Evolutionary conservation across 2,888 invertebrate genomes (phyloP).

Genomic region (Drosophila rubida): DNA sequence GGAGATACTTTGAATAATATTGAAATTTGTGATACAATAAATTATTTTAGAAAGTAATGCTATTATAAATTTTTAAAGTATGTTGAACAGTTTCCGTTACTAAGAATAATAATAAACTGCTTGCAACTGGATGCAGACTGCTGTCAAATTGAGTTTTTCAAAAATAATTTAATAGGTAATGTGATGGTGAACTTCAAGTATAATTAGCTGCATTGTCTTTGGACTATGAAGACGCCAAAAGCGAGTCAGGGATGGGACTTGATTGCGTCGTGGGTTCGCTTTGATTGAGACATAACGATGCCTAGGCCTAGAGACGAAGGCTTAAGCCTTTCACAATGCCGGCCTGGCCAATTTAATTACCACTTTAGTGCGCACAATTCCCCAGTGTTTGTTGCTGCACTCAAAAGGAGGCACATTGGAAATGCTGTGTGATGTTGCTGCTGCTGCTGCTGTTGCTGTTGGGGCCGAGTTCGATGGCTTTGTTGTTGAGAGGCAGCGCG

Average conservation of each 20-base stretch:
- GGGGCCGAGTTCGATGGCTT: slow-evolving; percentile 42
- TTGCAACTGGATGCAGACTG: too few species aligned
- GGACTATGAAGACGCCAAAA: not conserved
- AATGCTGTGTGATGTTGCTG: slow-evolving; percentile 18
- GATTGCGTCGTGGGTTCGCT: slow-evolving; percentile 32
- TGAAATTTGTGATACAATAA: too few species aligned
- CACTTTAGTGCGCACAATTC: slow-evolving; percentile 75
- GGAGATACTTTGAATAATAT: too few species aligned
- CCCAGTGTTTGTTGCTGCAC: slow-evolving; percentile 47
- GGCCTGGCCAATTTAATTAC: slow-evolving; percentile 72
- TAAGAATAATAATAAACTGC: too few species aligned
- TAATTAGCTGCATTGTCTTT: slow-evolving; percentile 50
- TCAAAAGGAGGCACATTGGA: too few species aligned
- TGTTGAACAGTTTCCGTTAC: too few species aligned
- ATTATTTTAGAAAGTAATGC: too few species aligned
- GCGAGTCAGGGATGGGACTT: not conserved
- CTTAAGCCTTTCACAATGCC: slow-evolving; percentile 62
- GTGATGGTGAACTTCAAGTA: slow-evolving; percentile 17
- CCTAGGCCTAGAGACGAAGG: not conserved
- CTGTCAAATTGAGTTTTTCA: too few species aligned
- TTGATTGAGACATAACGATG: slow-evolving; percentile 70
- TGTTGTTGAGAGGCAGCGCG: slow-evolving; percentile 42
- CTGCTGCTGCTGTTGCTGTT: not conserved
- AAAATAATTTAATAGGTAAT: too few species aligned
- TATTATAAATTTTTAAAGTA: too few species aligned